Conservation (phyloP, 2,113 vertebrate species). For the Dasypus novemcinctus region DNA sequence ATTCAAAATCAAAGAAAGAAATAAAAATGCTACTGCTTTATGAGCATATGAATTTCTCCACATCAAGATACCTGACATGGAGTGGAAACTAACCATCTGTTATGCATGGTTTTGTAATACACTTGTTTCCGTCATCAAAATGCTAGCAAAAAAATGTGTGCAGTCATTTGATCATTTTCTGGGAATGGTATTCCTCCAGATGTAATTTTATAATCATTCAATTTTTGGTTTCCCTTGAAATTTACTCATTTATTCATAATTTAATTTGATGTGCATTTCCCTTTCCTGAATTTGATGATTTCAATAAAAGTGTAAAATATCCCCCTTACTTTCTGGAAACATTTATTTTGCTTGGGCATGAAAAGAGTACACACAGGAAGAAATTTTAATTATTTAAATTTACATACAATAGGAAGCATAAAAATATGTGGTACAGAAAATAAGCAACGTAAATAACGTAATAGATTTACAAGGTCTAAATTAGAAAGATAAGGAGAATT, state of each 20-base stretch:
- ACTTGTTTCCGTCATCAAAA: background rate
- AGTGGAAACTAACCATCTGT: slow-evolving; percentile 41
- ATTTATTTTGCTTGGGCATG: background rate
- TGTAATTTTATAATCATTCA: slow-evolving; percentile 14
- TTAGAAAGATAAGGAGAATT: background rate
- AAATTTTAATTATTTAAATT: background rate
- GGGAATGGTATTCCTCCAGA: slow-evolving; percentile 30
- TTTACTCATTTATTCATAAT: slow-evolving; percentile 20
- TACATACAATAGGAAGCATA: background rate
- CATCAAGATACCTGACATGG: background rate
- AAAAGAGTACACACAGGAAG: background rate
- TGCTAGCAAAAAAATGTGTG: background rate
- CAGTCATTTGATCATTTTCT: slow-evolving; percentile 17
- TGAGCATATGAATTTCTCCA: slow-evolving; percentile 34
- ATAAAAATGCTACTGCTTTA: background rate
- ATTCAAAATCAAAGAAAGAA: background rate
- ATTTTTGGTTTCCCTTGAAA: background rate
- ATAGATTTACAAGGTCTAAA: background rate
- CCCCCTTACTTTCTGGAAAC: background rate
- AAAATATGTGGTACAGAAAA: background rate
- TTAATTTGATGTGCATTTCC: background rate
- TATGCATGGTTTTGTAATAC: background rate
- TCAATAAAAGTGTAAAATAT: background rate
- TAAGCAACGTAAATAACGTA: background rate
- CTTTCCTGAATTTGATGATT: background rate